phyloP scores from a whole-genome alignment of 2,888 invertebrate species.

The Drosophila acutilabella region DNA sequence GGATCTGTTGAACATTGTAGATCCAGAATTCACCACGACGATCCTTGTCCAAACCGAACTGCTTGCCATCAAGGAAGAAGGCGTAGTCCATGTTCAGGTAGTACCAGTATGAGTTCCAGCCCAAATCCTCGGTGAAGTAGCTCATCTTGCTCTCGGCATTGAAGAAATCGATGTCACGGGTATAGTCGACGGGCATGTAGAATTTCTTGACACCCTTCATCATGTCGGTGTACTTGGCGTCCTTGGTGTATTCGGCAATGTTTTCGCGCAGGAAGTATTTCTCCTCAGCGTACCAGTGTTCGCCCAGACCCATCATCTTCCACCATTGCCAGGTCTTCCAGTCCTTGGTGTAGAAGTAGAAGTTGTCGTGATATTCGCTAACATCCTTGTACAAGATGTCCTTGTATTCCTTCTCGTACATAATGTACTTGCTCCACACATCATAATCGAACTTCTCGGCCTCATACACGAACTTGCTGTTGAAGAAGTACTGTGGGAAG shows the following conservation, averaged over 20 bases:
- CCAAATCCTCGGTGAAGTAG: slow-evolving; percentile 90
- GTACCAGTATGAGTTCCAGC: slow-evolving; percentile 89
- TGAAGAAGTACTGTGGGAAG: slow-evolving; percentile 91
- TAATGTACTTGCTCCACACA: slow-evolving; percentile 73
- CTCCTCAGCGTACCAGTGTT: slow-evolving; percentile 73
- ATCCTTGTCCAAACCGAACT: slow-evolving; percentile 86
- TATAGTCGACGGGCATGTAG: slow-evolving; percentile 87
- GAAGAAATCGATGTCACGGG: slow-evolving; percentile 86
- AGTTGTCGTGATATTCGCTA: slow-evolving; percentile 60
- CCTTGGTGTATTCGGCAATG: slow-evolving; percentile 57
- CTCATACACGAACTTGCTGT: slow-evolving; percentile 89
- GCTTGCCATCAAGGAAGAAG: slow-evolving; percentile 87
- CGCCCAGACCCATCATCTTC: slow-evolving; percentile 80
- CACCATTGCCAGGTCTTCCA: slow-evolving; percentile 82
- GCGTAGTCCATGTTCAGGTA: slow-evolving; percentile 88
- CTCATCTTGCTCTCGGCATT: slow-evolving; percentile 87
- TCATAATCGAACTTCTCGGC: slow-evolving; percentile 87
- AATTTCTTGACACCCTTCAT: slow-evolving; percentile 67
- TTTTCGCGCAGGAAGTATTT: slow-evolving; percentile 78
- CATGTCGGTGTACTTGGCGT: slow-evolving; percentile 69
- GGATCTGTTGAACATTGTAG: slow-evolving; percentile 88
- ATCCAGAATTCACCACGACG: slow-evolving; percentile 89
- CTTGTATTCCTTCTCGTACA: slow-evolving; percentile 83
- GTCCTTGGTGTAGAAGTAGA: slow-evolving; percentile 77
- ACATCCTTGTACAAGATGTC: slow-evolving; percentile 84